These are phyloP conservation scores for Cecropterus lyciades DNA, from an alignment of 1,140 invertebrate species.

Conservation along the genomic window DNA sequence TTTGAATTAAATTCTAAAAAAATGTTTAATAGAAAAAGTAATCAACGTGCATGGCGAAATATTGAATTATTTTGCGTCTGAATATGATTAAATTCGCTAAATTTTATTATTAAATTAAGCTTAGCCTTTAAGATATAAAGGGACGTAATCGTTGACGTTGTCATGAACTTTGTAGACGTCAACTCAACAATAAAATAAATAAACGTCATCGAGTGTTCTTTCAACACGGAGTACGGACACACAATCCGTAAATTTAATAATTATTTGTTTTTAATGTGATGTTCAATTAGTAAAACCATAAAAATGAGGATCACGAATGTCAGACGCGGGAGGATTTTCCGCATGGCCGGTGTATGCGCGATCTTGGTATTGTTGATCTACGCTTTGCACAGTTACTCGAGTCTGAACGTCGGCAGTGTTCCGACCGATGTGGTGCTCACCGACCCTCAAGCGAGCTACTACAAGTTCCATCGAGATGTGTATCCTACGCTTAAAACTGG, in stretches of 20 bases:
- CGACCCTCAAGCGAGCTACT: slow-evolving; percentile 50
- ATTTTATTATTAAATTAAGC: no score
- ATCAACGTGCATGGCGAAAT: no score
- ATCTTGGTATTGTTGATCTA: slow-evolving; percentile 69
- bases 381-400: slow-evolving; percentile 69
- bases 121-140: no score
- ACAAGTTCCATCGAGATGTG: slow-evolving; percentile 67
- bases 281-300: slow-evolving; percentile 13
- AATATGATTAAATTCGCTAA: no score
- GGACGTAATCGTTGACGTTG: not conserved
- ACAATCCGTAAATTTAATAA: slow-evolving; percentile 7
- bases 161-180: not conserved
- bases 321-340: slow-evolving; percentile 70
- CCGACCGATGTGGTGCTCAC: slow-evolving; percentile 44
- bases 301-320: slow-evolving; percentile 78
- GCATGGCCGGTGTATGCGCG: slow-evolving; percentile 56
- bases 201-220: slow-evolving; percentile 17
- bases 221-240: slow-evolving; percentile 5
- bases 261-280: not conserved
- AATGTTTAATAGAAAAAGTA: no score
- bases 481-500: slow-evolving; percentile 64
- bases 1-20: no score
- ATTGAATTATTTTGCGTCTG: no score
- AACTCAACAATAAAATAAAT: slow-evolving; percentile 10
- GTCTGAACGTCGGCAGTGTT: slow-evolving; percentile 48